Evolutionary conservation across 2,888 invertebrate species (phyloP), one percentile per base, ranked within the genome.

Genomic region (Anthophora plumipes): DNA sequence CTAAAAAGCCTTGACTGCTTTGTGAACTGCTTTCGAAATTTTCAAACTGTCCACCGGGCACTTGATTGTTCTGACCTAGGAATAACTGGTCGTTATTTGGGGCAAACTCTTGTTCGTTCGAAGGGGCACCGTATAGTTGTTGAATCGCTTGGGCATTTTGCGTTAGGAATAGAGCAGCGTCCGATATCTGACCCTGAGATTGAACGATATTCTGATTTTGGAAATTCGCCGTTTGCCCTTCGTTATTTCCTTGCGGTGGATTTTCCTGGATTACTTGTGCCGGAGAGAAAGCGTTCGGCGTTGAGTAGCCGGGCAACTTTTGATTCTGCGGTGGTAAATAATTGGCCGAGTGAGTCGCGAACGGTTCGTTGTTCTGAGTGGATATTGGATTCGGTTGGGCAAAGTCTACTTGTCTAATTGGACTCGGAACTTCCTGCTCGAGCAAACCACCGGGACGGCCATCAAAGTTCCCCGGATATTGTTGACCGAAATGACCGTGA

Each of bases 291-390:
- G 43, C 57, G 3, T 80, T 72, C 3, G 84, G 20, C 4, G 80
- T 39, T 1, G 87, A 46, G 59, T 88, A 85, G 0, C 46, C 57
- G 0, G 93, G 93, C 4, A 92, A 77, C 54, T 90, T 90, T 55
- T 93, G 93, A 82, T 93, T 93, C 46, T 84, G 87, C 14, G 93
- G 93, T 22, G 93, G 93, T 41, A 93, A 84, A 77, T 93, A 93
- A 67, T 92, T 91, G 0, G 93, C 92, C 0, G 90, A 89, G 59
- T 92, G 87, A 3, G 85, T 80, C 25, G 90, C 91, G 55, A 93
- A 93, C 0, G 93, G 92, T 72, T 89, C 87, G 39, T 87, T 87
- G 69, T 93, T 93, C 74, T 93, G 93, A 76, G 90, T 90, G 11
- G 93, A 90, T 39, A 93, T 92, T 1, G 93, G 90, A 84, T 89